Conservation (phyloP, 2,797 vertebrate species). For the Fratercula arctica region DNA sequence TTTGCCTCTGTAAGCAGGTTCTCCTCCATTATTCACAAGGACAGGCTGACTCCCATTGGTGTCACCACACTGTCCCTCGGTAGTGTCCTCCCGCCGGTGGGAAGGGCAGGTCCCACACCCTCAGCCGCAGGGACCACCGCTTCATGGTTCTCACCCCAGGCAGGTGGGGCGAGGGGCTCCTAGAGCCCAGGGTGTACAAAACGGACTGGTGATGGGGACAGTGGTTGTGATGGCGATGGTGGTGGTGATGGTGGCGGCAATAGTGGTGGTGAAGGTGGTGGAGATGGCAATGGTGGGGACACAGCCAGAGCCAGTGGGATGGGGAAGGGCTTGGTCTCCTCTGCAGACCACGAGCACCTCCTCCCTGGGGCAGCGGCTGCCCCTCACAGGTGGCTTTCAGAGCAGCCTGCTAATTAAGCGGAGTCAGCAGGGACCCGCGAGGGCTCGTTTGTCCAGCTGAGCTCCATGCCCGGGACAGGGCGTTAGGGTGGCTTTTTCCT, state of each 20-base stretch:
- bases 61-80: background rate
- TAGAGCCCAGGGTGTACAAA: background rate
- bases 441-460: background rate
- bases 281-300: background rate
- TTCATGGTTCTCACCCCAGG: background rate
- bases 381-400: background rate
- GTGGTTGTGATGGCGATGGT: accelerated
- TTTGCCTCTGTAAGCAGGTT: background rate
- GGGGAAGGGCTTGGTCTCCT: background rate
- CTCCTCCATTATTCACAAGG: background rate
- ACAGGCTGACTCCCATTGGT: background rate
- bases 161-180: background rate
- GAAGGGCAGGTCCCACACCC: too few species aligned
- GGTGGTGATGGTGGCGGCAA: background rate
- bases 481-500: background rate
- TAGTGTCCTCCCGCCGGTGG: accelerated
- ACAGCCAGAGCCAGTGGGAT: background rate
- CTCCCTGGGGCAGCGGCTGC: background rate
- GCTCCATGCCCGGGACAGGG: background rate
- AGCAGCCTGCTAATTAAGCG: background rate
- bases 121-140: background rate
- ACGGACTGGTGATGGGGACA: background rate
- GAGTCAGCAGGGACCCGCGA: accelerated
- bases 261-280: background rate
- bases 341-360: background rate